Percentiles rank a stretch among this genome's conserved stretches.
Evolutionary conservation across 2,797 vertebrate genomes (phyloP).

Genomic region (Sebastes miniatus): DNA sequence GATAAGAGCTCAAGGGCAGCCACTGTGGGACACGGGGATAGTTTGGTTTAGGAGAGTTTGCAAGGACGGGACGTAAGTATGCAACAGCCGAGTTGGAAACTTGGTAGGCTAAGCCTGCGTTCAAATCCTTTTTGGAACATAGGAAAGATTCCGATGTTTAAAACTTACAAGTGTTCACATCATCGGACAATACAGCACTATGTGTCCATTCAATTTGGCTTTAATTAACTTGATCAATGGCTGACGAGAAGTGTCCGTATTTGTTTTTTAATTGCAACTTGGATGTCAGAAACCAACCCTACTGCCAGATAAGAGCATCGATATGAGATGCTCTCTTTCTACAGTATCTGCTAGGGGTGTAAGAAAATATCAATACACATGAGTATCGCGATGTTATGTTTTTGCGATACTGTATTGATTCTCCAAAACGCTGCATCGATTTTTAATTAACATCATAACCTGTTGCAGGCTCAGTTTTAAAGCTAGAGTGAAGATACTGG

Average conservation of each 20-base stretch:
- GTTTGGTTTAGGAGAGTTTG: not conserved
- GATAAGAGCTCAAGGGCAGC: constrained; percentile 19
- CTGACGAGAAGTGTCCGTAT: not conserved
- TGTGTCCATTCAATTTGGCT: not conserved
- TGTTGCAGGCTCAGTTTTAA: too few species aligned
- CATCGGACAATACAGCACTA: not conserved
- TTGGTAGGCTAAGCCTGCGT: not conserved
- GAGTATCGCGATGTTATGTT: too few species aligned
- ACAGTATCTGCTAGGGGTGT: too few species aligned
- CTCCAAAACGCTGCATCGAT: too few species aligned
- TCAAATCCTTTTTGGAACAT: not conserved
- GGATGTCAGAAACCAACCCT: not conserved
- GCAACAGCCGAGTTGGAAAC: not conserved
- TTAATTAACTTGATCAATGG: not conserved
- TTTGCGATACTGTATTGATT: too few species aligned
- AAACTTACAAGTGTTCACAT: not conserved
- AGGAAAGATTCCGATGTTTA: not conserved
- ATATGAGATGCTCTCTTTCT: too few species aligned
- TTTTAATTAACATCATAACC: too few species aligned
- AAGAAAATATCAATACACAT: too few species aligned
- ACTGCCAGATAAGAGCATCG: not conserved
- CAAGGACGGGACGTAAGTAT: not conserved
- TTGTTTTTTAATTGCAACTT: not conserved
- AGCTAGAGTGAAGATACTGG: too few species aligned
- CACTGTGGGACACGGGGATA: not conserved